These are phyloP conservation scores for Leptinotarsa peninsularis DNA, from an alignment of 2,888 invertebrate species.

Conservation along the genomic window DNA sequence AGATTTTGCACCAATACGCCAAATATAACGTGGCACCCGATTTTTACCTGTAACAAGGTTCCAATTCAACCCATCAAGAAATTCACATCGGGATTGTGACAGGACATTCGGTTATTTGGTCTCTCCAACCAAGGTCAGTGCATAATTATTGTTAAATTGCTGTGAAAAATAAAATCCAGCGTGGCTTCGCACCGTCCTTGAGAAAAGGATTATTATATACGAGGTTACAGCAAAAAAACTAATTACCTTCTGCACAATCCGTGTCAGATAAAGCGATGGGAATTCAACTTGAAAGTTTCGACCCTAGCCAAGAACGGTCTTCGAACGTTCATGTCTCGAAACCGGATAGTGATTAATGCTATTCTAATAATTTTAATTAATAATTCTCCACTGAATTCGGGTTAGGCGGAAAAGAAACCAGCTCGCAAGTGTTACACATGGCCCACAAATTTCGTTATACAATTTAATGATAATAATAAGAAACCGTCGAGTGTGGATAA, in stretches of 20 bases:
- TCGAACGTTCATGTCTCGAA: background rate
- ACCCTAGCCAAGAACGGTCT: background rate
- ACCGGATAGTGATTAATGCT: conserved; percentile 10
- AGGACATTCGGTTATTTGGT: too few relatives aligned
- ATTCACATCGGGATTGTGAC: too few relatives aligned
- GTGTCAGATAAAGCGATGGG: background rate
- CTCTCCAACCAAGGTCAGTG: too few relatives aligned
- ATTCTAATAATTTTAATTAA: conserved; percentile 5
- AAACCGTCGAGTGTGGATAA: conserved; percentile 15
- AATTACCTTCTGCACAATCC: background rate
- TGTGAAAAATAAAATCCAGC: background rate
- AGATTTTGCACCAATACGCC: too few relatives aligned
- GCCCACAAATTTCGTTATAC: conserved; percentile 31
- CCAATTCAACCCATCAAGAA: too few relatives aligned
- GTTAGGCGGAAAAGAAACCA: conserved; percentile 38
- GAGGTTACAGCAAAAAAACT: conserved; percentile 1
- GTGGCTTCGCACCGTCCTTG: background rate
- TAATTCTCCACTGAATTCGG: conserved; percentile 29
- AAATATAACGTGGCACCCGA: too few relatives aligned
- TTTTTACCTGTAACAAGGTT: too few relatives aligned
- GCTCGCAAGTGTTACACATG: conserved; percentile 29
- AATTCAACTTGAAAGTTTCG: conserved; percentile 3
- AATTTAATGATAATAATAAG: conserved; percentile 18
- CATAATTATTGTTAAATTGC: background rate
- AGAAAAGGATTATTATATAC: background rate